Evolutionary conservation across 2,888 invertebrate species (phyloP), one percentile per base, ranked within the genome.

Genomic region (Priocnemis perturbator): DNA sequence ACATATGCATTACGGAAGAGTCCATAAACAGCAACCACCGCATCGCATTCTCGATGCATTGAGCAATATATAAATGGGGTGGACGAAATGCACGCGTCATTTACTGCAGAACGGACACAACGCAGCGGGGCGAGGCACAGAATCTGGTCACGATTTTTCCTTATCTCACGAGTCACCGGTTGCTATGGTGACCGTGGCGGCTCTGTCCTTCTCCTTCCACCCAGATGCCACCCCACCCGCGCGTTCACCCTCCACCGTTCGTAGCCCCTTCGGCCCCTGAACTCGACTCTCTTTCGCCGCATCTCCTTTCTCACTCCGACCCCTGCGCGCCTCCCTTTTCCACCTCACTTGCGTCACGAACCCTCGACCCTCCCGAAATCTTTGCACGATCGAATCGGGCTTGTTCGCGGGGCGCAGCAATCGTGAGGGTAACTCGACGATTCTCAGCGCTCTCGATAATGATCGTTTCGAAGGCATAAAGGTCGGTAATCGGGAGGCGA

Each of bases 131-230:
- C 14, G 37, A 37, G 37, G 37, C 58, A 65, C 48, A 64, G 63
- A 74, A 74, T 70, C 74, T 59, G 64, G 68, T 74, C 74, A 74
- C 74, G 74, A 74, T 74, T 73, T 58, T 65, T 68, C 59, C 65
- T 74, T 74, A 74, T 71, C 74, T 68, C 67, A 67, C 65, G 65
- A 70, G 65, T 61, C 74, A 55, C 57, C 55, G 65, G 74, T 74
- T 58, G 74, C 67, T 73, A 66, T 70, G 74, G 74, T 17, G 53
- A 70, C 60, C 45, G 58, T 50, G 45, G 45, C 3, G 20, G 26
- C 47, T 3, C 4, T 11, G 2, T n/a, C 23, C 23, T 14, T 19
- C 55, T 55, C 37, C 67, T 47, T 48, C 44, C 50, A 60, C 44
- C 68, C 68, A 45, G 37, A 9, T 7, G 48, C 50, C 45, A 55